These are phyloP conservation scores for Mnemiopsis leidyi DNA, from an alignment of 37 sponge, comb jelly and placozoan genomes.

Conservation along the genomic window DNA sequence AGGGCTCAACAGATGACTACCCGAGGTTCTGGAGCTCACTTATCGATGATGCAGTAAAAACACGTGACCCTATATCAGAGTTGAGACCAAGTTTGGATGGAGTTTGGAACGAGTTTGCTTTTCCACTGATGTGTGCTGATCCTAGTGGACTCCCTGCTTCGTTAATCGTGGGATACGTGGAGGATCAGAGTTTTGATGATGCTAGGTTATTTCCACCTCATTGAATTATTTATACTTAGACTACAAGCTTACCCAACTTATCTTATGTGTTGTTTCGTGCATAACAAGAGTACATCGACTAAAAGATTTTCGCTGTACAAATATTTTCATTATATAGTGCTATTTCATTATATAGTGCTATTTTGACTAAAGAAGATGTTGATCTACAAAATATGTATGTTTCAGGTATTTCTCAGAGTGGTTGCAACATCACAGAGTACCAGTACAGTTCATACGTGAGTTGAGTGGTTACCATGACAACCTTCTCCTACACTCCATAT, in stretches of 20 bases:
- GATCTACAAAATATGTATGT: too few species aligned
- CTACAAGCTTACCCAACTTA: too few species aligned
- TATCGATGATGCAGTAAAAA: conserved; percentile 3
- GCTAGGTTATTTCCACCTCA: background rate
- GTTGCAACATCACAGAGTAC: background rate
- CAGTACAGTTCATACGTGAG: background rate
- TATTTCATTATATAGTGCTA: too few species aligned
- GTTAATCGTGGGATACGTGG: background rate
- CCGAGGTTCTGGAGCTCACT: background rate
- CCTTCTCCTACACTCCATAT: conserved; percentile 18
- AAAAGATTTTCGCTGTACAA: too few species aligned
- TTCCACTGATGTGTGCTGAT: conserved; percentile 7
- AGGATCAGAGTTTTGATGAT: conserved; percentile 20
- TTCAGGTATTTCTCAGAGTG: background rate
- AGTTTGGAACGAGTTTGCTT: background rate
- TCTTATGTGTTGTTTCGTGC: too few species aligned
- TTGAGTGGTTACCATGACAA: conserved; percentile 11
- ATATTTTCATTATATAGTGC: too few species aligned
- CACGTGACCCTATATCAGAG: conserved; percentile 2
- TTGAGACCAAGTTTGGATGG: background rate
- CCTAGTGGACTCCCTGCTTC: background rate
- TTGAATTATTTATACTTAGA: too few species aligned
- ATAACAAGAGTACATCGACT: too few species aligned
- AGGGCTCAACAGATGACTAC: background rate
- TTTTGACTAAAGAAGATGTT: too few species aligned